Percentiles rank a stretch among this genome's conserved stretches.
These are phyloP conservation scores for Cyclophora punctaria DNA, from an alignment of 2,888 invertebrate species.

Conservation along the genomic window DNA sequence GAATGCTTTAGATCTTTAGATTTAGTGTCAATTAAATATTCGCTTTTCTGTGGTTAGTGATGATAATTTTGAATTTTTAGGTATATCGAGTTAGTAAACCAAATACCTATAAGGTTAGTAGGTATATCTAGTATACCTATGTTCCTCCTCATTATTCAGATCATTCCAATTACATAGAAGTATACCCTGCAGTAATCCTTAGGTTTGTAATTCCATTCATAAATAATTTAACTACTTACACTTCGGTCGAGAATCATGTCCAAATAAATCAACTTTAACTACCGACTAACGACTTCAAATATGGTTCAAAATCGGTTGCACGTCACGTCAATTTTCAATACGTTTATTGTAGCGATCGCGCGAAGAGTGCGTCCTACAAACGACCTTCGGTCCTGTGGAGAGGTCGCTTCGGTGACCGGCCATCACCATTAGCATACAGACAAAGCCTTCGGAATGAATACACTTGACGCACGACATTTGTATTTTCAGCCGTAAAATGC, in stretches of 20 bases:
- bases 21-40: no score
- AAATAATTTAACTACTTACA: no score
- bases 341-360: constrained; percentile 22
- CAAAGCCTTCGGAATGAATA: constrained; percentile 60
- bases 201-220: no score
- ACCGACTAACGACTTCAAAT: constrained; percentile 2
- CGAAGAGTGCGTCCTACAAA: constrained; percentile 52
- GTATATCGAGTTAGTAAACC: no score
- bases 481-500: constrained; percentile 36
- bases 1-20: no score
- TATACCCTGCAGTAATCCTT: no score
- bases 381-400: constrained; percentile 56
- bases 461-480: constrained; percentile 55
- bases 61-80: no score
- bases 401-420: constrained; percentile 63
- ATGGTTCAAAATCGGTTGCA: constrained; percentile 27
- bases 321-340: constrained; percentile 24
- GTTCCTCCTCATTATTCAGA: no score
- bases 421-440: constrained; percentile 61
- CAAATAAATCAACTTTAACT: background rate
- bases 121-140: no score
- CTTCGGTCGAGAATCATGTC: background rate
- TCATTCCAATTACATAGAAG: no score
- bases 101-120: no score
- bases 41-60: no score